A percentile compares a stretch with the other conserved stretches of the same genome.
Conservation (phyloP, 2,797 vertebrate species). For the Channallabes apus region DNA sequence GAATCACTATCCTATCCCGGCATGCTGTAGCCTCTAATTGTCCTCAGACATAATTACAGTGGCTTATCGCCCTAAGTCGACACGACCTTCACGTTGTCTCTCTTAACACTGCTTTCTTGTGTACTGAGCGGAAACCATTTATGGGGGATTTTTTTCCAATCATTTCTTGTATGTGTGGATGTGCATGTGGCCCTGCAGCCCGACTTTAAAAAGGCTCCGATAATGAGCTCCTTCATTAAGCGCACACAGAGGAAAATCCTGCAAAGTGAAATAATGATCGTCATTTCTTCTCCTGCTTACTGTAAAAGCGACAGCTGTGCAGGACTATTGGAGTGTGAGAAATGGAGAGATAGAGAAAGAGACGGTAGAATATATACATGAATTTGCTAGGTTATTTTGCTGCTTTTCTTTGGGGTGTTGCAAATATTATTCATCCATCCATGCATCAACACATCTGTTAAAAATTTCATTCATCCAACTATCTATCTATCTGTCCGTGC, state of each 20-base stretch:
- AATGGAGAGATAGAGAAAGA: not conserved
- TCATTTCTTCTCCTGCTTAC: not conserved
- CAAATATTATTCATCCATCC: not conserved
- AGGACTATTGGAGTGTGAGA: slow-evolving; percentile 6
- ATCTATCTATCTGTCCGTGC: not conserved
- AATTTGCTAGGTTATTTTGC: not conserved
- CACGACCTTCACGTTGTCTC: not conserved
- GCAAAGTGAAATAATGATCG: slow-evolving; percentile 44
- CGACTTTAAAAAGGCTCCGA: slow-evolving; percentile 7
- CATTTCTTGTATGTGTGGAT: slow-evolving; percentile 1
- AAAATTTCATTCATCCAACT: not conserved
- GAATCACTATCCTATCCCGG: not conserved
- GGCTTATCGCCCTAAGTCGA: not conserved
- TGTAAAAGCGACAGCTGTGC: slow-evolving; percentile 30
- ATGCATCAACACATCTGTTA: not conserved
- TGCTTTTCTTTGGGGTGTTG: not conserved
- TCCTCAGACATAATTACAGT: not conserved
- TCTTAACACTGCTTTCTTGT: not conserved
- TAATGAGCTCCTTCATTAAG: slow-evolving; percentile 52
- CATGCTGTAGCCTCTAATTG: not conserved
- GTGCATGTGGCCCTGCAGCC: slow-evolving; percentile 14
- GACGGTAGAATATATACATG: not conserved
- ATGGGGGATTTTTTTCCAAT: not conserved
- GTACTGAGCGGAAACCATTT: not conserved
- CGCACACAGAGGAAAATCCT: slow-evolving; percentile 17